Conservation (phyloP, 2,113 vertebrate species). For the Chaetura pelagica region DNA sequence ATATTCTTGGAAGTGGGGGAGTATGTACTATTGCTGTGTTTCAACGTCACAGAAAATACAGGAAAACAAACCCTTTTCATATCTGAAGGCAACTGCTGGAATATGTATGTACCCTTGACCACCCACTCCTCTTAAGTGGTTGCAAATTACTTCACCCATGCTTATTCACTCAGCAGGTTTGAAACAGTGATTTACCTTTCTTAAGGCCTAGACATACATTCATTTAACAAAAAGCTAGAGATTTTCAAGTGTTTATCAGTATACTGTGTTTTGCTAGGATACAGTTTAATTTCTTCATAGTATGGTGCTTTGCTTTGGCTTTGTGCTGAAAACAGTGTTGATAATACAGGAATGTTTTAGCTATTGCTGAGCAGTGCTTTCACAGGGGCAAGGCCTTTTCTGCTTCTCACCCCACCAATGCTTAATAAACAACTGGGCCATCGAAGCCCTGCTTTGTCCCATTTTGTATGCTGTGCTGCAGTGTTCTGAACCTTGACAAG, state of each 20-base stretch:
- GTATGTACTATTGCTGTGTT: neutral
- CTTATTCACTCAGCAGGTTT: neutral
- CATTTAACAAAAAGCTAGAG: neutral
- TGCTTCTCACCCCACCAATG: neutral
- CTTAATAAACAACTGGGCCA: neutral
- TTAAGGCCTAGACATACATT: neutral
- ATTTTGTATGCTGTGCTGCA: too few relatives aligned
- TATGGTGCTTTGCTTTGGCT: neutral
- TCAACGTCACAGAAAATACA: neutral
- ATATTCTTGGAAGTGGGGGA: neutral
- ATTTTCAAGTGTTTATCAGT: neutral
- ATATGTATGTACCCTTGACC: neutral
- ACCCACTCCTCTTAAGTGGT: neutral
- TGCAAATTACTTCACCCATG: neutral
- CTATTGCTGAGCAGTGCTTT: too few relatives aligned
- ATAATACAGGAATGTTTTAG: too few relatives aligned
- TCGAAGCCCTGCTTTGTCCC: too few relatives aligned
- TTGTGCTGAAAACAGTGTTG: too few relatives aligned
- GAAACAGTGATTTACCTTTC: neutral
- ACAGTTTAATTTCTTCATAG: neutral
- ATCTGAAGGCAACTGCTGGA: neutral
- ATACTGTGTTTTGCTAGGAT: accelerated
- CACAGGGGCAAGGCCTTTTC: too few relatives aligned
- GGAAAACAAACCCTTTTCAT: neutral
- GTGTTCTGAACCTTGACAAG: too few relatives aligned